phyloP scores from a whole-genome alignment of 30 jellyfish, hydroid and myxozoan species.

The Aurelia sp. region DNA sequence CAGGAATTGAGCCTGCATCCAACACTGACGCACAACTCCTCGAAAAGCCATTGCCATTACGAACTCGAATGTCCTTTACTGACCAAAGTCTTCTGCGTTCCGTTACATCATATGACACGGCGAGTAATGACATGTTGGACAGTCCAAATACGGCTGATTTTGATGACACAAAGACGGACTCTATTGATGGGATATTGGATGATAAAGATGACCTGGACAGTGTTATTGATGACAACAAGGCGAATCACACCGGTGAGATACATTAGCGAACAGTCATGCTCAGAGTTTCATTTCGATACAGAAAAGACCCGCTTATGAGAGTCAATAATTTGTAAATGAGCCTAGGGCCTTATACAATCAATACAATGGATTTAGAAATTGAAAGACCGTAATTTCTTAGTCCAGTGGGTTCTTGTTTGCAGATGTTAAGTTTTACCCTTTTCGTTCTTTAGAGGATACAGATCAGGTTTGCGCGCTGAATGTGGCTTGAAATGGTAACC shows the following conservation, averaged over 20 bases:
- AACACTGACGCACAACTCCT: not conserved
- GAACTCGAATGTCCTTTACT: constrained; percentile 39
- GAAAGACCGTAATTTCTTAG: no score
- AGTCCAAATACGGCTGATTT: constrained; percentile 38
- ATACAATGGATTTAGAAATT: no score
- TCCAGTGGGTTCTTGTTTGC: no score
- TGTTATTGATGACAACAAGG: constrained; percentile 21
- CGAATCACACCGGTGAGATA: constrained; percentile 40
- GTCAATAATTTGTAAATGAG: no score
- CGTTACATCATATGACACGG: constrained; percentile 5
- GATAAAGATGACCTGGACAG: constrained; percentile 55
- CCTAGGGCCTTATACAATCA: no score
- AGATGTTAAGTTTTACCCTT: no score
- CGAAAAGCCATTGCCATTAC: constrained; percentile 5
- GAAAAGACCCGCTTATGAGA: no score
- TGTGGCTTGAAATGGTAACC: no score
- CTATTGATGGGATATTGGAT: constrained; percentile 55
- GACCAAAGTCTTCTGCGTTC: constrained; percentile 49
- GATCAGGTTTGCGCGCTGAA: no score
- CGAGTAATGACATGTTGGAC: constrained; percentile 37
- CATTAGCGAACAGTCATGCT: no score
- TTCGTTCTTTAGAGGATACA: no score
- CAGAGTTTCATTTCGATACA: no score
- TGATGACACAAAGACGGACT: constrained; percentile 56
- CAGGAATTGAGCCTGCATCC: not conserved